These are phyloP conservation scores for Stichopus horrens DNA, from an alignment of 53 echinoderm and acorn worm genomes.

Conservation along the genomic window DNA sequence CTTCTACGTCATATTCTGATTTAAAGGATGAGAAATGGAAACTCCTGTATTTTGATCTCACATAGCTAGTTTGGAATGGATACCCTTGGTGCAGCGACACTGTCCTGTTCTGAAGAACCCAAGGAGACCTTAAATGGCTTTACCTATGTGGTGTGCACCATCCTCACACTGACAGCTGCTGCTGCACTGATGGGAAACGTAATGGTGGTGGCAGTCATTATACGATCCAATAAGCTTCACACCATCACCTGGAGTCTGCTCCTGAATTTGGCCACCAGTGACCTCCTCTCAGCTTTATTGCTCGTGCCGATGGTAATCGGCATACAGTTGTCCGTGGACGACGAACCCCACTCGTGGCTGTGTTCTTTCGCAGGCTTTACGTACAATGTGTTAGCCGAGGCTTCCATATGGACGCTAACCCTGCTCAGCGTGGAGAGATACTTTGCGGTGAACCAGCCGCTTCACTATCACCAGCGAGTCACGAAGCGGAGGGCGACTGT, in stretches of 20 bases:
- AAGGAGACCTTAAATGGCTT: not conserved
- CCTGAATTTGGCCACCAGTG: conserved; percentile 75
- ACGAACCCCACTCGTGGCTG: conserved; percentile 39
- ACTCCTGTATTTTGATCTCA: too few species aligned
- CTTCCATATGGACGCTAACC: conserved; percentile 81
- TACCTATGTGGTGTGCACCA: not conserved
- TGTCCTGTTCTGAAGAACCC: not conserved
- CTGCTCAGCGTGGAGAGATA: conserved; percentile 77
- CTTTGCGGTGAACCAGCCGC: conserved; percentile 80
- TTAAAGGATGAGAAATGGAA: too few species aligned
- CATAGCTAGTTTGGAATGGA: not conserved
- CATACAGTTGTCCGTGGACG: conserved; percentile 22
- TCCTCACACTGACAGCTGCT: conserved; percentile 59
- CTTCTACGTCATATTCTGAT: too few species aligned
- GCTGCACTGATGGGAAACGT: conserved; percentile 65
- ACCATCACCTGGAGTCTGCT: conserved; percentile 86
- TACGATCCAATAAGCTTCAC: conserved; percentile 72
- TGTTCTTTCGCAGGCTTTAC: conserved; percentile 70
- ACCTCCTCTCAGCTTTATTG: conserved; percentile 62
- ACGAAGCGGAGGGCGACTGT: conserved; percentile 54
- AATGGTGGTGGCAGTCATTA: conserved; percentile 71
- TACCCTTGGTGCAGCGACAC: not conserved
- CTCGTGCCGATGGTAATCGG: conserved; percentile 73
- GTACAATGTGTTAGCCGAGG: conserved; percentile 61
- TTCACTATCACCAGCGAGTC: conserved; percentile 79